phyloP scores from a whole-genome alignment of 2,888 invertebrate genomes.

The Shargacucullia verbasci region DNA sequence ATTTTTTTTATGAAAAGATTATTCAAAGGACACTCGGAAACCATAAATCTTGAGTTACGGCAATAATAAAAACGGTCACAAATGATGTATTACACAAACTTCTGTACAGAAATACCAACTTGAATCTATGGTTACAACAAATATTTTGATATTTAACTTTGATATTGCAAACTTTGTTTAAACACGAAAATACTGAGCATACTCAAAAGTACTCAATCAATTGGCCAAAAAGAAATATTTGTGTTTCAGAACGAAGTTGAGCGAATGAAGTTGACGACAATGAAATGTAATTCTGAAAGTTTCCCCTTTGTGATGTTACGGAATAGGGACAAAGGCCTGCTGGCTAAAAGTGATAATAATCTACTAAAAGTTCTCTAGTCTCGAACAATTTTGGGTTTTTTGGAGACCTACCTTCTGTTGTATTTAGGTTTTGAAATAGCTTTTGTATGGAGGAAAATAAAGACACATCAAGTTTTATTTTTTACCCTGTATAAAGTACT shows the following conservation, averaged over 20 bases:
- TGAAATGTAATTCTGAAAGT: conserved; percentile 12
- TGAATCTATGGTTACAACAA: conserved; percentile 13
- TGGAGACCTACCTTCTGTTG: neutral
- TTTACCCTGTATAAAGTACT: too few relatives aligned
- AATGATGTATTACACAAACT: conserved; percentile 51
- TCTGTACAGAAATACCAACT: conserved; percentile 34
- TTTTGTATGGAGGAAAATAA: too few relatives aligned
- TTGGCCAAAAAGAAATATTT: conserved; percentile 1
- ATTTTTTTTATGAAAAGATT: conserved; percentile 57
- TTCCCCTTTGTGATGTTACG: conserved; percentile 7
- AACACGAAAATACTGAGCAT: conserved; percentile 11
- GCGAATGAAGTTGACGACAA: neutral
- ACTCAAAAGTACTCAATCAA: neutral
- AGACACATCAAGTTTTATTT: too few relatives aligned
- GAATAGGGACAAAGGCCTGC: conserved; percentile 14
- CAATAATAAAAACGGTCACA: conserved; percentile 52
- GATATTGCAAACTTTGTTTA: conserved; percentile 27
- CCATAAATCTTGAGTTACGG: conserved; percentile 45
- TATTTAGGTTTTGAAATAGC: neutral
- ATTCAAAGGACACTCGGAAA: conserved; percentile 53
- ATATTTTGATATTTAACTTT: conserved; percentile 17
- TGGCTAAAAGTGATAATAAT: neutral
- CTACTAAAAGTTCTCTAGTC: neutral
- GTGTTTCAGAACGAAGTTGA: conserved; percentile 3
- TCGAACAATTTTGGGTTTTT: too few relatives aligned